phyloP scores from a whole-genome alignment of 2,113 vertebrate genomes.

The Xenopus laevis region DNA sequence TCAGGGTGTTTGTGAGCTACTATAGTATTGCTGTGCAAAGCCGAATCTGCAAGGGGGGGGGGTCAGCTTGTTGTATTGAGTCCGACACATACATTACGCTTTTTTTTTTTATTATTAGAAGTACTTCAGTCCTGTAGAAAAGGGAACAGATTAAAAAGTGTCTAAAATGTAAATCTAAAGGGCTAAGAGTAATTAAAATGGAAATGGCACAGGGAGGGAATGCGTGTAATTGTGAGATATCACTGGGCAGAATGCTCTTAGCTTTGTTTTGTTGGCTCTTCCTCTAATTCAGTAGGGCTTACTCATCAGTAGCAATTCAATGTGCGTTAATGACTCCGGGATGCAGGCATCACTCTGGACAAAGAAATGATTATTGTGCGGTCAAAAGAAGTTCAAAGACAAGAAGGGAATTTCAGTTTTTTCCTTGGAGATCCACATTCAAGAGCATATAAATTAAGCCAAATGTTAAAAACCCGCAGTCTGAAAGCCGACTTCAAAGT shows the following conservation, averaged over 20 bases:
- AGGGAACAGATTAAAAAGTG: constrained; percentile 81
- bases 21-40: background rate
- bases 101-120: constrained; percentile 29
- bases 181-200: constrained; percentile 95
- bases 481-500: constrained; percentile 95
- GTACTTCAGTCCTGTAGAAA: constrained; percentile 57
- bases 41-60: background rate
- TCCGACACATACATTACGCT: background rate
- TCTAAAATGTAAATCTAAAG: constrained; percentile 87
- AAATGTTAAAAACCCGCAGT: constrained; percentile 82
- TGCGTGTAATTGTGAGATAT: constrained; percentile 95
- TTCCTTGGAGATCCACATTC: constrained; percentile 85
- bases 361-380: constrained; percentile 96
- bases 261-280: constrained; percentile 85
- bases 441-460: constrained; percentile 89
- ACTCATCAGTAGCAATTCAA: constrained; percentile 88
- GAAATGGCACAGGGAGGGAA: constrained; percentile 89
- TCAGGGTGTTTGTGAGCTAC: background rate
- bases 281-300: constrained; percentile 79
- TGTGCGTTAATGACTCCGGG: constrained; percentile 92
- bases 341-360: constrained; percentile 89
- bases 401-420: constrained; percentile 86
- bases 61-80: background rate
- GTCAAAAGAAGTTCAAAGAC: constrained; percentile 98
- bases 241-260: constrained; percentile 82